phyloP scores from a whole-genome alignment of 2,113 vertebrate genomes.

The Archilochus colubris region DNA sequence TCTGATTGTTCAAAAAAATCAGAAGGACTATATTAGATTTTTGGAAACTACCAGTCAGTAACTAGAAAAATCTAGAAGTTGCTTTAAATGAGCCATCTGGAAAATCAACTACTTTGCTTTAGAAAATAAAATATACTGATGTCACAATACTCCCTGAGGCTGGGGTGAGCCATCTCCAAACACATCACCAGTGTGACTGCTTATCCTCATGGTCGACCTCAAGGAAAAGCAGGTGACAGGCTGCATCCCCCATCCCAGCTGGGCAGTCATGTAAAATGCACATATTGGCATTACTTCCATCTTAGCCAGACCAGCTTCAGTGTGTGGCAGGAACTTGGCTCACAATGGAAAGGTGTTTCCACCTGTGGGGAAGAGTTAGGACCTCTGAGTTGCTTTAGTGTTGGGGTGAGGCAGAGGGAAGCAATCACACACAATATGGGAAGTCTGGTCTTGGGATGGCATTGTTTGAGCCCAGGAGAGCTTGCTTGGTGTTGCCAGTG shows the following conservation, averaged over 20 bases:
- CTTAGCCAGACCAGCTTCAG: neutral
- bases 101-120: neutral
- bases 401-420: neutral
- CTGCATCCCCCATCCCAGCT: neutral
- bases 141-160: rapidly evolving
- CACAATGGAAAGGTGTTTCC: neutral
- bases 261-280: neutral
- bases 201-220: neutral
- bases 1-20: neutral
- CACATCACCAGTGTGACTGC: rapidly evolving
- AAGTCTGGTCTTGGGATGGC: rapidly evolving
- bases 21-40: neutral
- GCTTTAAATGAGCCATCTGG: neutral
- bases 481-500: neutral
- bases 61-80: neutral
- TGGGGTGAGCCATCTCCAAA: neutral
- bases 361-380: rapidly evolving
- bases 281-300: neutral
- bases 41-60: neutral
- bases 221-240: neutral
- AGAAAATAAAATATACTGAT: neutral
- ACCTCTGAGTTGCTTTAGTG: neutral
- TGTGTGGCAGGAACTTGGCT: neutral
- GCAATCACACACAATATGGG: rapidly evolving
- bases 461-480: neutral